These are phyloP conservation scores for Ecliptopera silaceata DNA, from an alignment of 2,888 invertebrate species.

Conservation along the genomic window DNA sequence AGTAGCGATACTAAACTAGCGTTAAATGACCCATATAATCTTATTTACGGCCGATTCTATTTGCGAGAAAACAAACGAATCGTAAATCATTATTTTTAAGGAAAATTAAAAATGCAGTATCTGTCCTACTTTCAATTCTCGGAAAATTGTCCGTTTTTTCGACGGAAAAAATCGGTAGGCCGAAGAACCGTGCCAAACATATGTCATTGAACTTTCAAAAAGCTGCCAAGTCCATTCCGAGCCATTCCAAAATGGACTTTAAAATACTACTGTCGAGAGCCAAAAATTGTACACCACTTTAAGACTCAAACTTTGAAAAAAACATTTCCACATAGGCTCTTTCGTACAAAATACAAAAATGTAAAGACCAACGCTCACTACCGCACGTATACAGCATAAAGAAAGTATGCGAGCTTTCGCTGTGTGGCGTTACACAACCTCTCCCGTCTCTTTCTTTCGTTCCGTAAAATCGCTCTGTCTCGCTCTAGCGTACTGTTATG, in stretches of 20 bases:
- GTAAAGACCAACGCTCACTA: constrained; percentile 70
- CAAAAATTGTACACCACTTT: constrained; percentile 51
- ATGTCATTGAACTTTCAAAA: constrained; percentile 78
- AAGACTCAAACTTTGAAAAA: constrained; percentile 68
- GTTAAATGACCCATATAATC: constrained; percentile 54
- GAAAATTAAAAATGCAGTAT: constrained; percentile 54
- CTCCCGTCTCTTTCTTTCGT: constrained; percentile 60
- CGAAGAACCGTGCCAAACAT: constrained; percentile 71
- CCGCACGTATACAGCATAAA: constrained; percentile 46
- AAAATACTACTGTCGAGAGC: constrained; percentile 40
- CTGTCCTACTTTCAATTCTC: constrained; percentile 71
- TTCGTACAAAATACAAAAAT: constrained; percentile 65
- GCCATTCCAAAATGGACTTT: constrained; percentile 53
- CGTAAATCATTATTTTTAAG: constrained; percentile 49
- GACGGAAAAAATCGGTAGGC: constrained; percentile 72
- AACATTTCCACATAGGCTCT: constrained; percentile 63
- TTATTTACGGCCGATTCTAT: constrained; percentile 62
- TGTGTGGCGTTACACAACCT: constrained; percentile 79
- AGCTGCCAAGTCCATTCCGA: constrained; percentile 52
- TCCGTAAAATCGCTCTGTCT: constrained; percentile 46
- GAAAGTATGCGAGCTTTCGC: constrained; percentile 80
- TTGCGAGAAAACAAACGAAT: constrained; percentile 16
- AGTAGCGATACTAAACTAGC: constrained; percentile 59
- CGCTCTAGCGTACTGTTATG: constrained; percentile 72
- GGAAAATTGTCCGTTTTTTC: constrained; percentile 64